Evolutionary conservation across 2,888 invertebrate genomes (phyloP).

Genomic region (Blastobasis adustella): DNA sequence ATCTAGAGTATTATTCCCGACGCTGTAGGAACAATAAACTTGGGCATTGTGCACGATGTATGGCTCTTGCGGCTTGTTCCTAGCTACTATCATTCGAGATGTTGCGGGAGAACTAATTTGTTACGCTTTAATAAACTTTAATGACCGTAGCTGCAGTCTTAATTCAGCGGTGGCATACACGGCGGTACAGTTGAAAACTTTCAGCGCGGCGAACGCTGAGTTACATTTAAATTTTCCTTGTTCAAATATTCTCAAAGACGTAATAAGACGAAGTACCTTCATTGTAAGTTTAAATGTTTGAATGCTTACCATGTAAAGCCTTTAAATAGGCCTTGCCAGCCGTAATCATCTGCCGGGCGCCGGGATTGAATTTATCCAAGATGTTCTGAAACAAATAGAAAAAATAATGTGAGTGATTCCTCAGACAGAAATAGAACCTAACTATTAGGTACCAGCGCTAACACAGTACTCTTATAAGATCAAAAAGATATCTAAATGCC

Average conservation of each 20-base stretch:
- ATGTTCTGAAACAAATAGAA: constrained; percentile 87
- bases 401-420: constrained; percentile 8
- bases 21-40: constrained; percentile 14
- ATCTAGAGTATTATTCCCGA: constrained; percentile 65
- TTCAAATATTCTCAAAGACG: too few species aligned
- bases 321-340: constrained; percentile 96
- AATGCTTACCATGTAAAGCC: constrained; percentile 90
- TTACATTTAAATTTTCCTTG: too few species aligned
- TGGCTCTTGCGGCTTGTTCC: constrained; percentile 7
- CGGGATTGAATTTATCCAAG: constrained; percentile 96
- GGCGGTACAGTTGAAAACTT: too few species aligned
- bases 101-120: constrained; percentile 3
- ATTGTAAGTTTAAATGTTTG: too few species aligned
- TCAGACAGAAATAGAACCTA: too few species aligned
- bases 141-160: background rate
- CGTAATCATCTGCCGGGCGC: constrained; percentile 93
- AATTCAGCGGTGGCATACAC: too few species aligned
- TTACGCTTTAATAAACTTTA: constrained; percentile 3
- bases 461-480: too few species aligned
- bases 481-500: too few species aligned
- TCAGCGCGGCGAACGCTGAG: too few species aligned
- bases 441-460: too few species aligned
- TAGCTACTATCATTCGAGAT: constrained; percentile 1
- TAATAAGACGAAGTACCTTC: too few species aligned
- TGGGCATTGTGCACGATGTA: constrained; percentile 9